Evolutionary conservation across 2,797 vertebrate genomes (phyloP).

Genomic region (Nothura maculosa): DNA sequence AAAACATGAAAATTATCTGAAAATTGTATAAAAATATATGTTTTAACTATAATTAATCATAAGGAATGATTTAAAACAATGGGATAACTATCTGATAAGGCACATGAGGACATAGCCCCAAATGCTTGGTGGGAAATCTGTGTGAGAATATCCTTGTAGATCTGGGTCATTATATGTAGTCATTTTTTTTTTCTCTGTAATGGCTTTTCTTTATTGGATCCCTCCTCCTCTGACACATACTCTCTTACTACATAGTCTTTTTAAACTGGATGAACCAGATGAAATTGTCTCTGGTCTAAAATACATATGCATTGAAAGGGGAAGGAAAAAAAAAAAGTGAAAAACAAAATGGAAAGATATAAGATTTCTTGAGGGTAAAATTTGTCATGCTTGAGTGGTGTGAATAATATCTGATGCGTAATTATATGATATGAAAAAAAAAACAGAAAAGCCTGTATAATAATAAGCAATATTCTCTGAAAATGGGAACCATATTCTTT

Average conservation of each 20-base stretch:
- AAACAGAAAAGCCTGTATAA: not conserved
- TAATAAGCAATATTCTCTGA: not conserved
- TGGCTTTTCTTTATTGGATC: not conserved
- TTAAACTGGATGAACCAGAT: not conserved
- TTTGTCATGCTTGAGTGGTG: not conserved
- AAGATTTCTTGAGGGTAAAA: not conserved
- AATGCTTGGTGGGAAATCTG: not conserved
- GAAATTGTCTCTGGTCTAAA: not conserved
- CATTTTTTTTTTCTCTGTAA: not conserved
- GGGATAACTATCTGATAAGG: rapidly evolving
- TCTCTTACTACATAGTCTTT: not conserved
- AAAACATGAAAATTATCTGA: not conserved
- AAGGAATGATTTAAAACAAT: no score
- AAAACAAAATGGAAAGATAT: no score
- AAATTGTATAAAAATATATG: not conserved
- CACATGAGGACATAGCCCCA: not conserved
- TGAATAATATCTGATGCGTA: not conserved
- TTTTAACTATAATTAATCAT: not conserved
- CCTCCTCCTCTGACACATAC: not conserved
- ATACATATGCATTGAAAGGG: not conserved
- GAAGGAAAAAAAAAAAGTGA: not conserved
- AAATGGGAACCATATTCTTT: slow-evolving; percentile 23
- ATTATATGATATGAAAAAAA: not conserved
- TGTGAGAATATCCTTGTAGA: not conserved
- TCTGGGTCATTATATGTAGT: no score